Conservation (phyloP, 2,888 invertebrate species). For the Acheta domesticus region DNA sequence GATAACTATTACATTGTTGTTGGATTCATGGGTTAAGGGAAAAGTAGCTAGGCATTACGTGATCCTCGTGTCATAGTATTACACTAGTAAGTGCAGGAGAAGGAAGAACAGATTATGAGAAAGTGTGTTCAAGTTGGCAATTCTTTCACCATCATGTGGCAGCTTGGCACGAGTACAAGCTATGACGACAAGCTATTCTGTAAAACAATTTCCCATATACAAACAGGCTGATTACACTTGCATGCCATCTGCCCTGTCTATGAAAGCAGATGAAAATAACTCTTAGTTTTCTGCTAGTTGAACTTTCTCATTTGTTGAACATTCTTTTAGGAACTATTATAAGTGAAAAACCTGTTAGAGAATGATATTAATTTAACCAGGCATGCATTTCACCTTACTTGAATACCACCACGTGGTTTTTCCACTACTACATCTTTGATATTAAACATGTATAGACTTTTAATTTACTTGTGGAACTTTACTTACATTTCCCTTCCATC, state of each 20-base stretch:
- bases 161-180: neutral
- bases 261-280: too few species aligned
- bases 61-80: neutral
- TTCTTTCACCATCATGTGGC: neutral
- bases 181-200: neutral
- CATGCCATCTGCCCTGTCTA: neutral
- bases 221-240: neutral
- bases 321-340: neutral
- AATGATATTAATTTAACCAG: neutral
- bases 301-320: neutral
- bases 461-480: too few species aligned
- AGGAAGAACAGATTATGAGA: neutral
- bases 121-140: neutral
- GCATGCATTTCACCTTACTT: neutral
- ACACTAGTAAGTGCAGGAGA: neutral
- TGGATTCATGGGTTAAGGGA: conserved; percentile 18
- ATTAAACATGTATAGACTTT: too few species aligned
- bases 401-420: neutral
- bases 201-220: neutral
- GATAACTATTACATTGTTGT: neutral
- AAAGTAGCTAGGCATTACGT: neutral
- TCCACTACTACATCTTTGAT: too few species aligned
- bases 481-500: too few species aligned
- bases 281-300: too few species aligned
- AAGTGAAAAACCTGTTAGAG: neutral